Percentiles rank a stretch among this genome's conserved stretches.
Conservation (phyloP, 2,113 vertebrate species). For the Eudyptes chrysolophus region DNA sequence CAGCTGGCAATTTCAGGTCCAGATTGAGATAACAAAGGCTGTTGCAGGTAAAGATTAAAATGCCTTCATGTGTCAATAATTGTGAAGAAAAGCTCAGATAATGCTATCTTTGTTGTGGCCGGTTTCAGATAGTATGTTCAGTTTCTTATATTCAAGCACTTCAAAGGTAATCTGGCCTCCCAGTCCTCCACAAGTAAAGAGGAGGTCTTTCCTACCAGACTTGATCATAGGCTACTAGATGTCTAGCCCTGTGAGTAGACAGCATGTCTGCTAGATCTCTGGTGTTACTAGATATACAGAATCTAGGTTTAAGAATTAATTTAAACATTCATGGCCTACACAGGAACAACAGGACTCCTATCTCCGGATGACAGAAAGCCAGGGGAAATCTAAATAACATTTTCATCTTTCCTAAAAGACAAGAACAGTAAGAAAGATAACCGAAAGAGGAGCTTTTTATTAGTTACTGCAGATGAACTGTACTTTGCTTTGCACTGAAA, state of each 20-base stretch:
- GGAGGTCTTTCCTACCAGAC: background rate
- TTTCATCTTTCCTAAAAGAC: background rate
- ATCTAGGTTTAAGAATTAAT: background rate
- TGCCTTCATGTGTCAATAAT: background rate
- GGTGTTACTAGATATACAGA: background rate
- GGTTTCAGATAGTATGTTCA: background rate
- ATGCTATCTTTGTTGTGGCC: background rate
- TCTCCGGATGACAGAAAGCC: background rate
- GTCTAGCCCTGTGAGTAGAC: background rate
- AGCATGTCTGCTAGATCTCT: accelerated
- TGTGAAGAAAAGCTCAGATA: background rate
- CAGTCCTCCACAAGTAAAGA: background rate
- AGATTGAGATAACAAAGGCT: background rate
- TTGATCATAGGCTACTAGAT: background rate
- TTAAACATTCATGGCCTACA: background rate
- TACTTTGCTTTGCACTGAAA: background rate
- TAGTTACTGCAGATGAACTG: background rate
- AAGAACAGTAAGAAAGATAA: background rate
- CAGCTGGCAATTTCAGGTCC: constrained; percentile 12
- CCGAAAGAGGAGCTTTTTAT: background rate
- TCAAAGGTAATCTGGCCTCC: background rate
- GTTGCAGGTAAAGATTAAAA: background rate
- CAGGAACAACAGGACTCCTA: background rate
- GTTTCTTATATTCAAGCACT: background rate
- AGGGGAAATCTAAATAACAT: background rate